Conservation (phyloP, 2,113 vertebrate species). For the Entosphenus tridentatus region DNA sequence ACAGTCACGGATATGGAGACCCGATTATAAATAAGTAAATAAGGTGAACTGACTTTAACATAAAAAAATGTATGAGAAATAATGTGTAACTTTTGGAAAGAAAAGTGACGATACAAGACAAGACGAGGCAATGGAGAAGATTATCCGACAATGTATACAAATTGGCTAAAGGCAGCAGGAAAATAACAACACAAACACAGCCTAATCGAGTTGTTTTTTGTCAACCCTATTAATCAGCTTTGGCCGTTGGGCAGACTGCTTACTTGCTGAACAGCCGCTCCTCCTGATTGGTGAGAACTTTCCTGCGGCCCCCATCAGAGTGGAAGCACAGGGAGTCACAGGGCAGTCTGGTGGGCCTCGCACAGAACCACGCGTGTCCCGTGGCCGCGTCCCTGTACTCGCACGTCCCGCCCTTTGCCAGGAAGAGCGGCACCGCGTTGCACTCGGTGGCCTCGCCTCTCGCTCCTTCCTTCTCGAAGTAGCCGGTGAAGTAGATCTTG, state of each 20-base stretch:
- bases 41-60: too few relatives aligned
- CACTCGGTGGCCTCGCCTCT: slow-evolving; percentile 53
- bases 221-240: too few relatives aligned
- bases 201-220: too few relatives aligned
- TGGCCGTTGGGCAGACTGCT: not conserved
- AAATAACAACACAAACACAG: too few relatives aligned
- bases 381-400: slow-evolving; percentile 74
- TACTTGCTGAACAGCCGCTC: slow-evolving; percentile 65
- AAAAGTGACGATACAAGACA: too few relatives aligned
- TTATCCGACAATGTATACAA: too few relatives aligned
- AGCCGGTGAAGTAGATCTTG: slow-evolving; percentile 66
- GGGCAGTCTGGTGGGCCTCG: slow-evolving; percentile 56
- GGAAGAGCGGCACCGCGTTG: slow-evolving; percentile 49
- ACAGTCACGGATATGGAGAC: too few relatives aligned
- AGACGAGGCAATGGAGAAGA: too few relatives aligned
- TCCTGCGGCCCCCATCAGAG: slow-evolving; percentile 57
- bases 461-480: slow-evolving; percentile 44
- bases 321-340: slow-evolving; percentile 67
- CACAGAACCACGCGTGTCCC: slow-evolving; percentile 91
- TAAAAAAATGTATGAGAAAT: too few relatives aligned
- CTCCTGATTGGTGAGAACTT: slow-evolving; percentile 51
- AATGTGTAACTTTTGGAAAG: too few relatives aligned
- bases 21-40: too few relatives aligned
- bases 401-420: slow-evolving; percentile 32
- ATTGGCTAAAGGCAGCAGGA: too few relatives aligned